These are phyloP conservation scores for Tryphoninae sp. DNA, from an alignment of 2,888 invertebrate species.

Conservation along the genomic window DNA sequence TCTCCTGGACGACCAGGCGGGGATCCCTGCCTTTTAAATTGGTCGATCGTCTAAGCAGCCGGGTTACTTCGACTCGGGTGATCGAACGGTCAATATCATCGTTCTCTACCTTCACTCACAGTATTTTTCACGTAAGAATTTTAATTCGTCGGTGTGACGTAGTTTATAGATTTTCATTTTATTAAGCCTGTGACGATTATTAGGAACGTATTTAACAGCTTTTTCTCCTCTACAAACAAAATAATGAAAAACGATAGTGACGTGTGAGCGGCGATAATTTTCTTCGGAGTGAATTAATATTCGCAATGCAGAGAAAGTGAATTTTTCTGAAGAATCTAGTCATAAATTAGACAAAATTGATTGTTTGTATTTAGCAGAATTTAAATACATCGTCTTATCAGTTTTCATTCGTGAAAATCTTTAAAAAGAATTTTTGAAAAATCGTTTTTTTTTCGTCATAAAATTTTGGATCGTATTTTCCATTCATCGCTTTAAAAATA, in stretches of 20 bases:
- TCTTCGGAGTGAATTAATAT: too few relatives aligned
- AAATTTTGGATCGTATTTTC: neutral
- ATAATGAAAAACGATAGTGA: too few relatives aligned
- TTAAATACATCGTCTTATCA: too few relatives aligned
- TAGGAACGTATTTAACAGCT: neutral
- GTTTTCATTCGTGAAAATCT: too few relatives aligned
- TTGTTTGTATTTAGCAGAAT: too few relatives aligned
- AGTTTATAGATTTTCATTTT: neutral
- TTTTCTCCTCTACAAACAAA: neutral
- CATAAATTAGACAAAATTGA: too few relatives aligned
- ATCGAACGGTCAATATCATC: slow-evolving; percentile 69
- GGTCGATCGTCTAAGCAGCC: slow-evolving; percentile 70
- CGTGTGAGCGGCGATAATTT: too few relatives aligned
- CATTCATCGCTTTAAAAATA: neutral
- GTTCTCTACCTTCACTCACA: slow-evolving; percentile 44
- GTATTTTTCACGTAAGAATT: neutral
- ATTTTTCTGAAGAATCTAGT: too few relatives aligned
- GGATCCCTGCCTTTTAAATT: slow-evolving; percentile 72
- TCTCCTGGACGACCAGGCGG: too few relatives aligned
- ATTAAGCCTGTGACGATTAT: neutral
- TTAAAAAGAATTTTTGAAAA: too few relatives aligned
- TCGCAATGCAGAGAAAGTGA: too few relatives aligned
- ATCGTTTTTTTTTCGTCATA: too few relatives aligned
- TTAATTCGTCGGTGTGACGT: slow-evolving; percentile 20
- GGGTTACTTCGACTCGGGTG: slow-evolving; percentile 72